Percentiles rank a stretch among this genome's conserved stretches.
phyloP scores from a whole-genome alignment of 2,113 vertebrate species.

The Felis catus region F.catus_Fca126_mat1.0 CM031416.1:37600001-37600500 shows the following conservation, averaged over 20 bases:
- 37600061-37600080: not conserved
- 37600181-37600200: not conserved
- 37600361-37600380: not conserved
- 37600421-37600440: not conserved
- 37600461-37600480: not conserved
- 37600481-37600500: not conserved
- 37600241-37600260: too few species aligned
- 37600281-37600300: not conserved
- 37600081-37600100: not conserved
- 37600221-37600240: accelerated
- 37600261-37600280: not conserved
- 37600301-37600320: not conserved
- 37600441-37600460: not conserved
- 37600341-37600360: not conserved
- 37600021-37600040: not conserved
- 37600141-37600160: not conserved
- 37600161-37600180: too few species aligned
- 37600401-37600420: accelerated
- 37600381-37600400: not conserved
- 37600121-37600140: not conserved
- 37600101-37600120: not conserved
- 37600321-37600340: too few species aligned
- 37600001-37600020: too few species aligned
- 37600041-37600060: accelerated
- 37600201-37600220: not conserved